Conservation (phyloP, 2,797 vertebrate genomes). For the Sorex maritimensis region DNA sequence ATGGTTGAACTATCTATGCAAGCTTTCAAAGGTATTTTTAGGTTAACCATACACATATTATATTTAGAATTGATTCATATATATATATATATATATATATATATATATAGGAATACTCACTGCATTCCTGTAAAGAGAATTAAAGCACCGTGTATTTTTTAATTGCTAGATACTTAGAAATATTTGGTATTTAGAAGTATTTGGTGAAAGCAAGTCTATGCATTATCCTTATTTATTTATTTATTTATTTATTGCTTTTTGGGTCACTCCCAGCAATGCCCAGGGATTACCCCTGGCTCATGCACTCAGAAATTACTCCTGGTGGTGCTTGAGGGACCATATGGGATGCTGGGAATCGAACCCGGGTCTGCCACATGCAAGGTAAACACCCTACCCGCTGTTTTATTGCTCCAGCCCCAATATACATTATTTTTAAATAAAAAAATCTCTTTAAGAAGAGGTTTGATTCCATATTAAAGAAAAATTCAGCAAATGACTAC, state of each 20-base stretch:
- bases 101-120: background rate
- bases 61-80: background rate
- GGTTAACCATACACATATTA: background rate
- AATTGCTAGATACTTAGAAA: background rate
- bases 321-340: too few species aligned
- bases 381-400: too few species aligned
- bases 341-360: too few species aligned
- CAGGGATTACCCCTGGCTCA: too few species aligned
- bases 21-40: background rate
- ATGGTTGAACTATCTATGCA: background rate
- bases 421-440: background rate
- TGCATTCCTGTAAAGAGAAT: background rate
- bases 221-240: background rate
- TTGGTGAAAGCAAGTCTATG: background rate
- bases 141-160: background rate
- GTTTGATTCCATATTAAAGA: background rate
- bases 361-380: too few species aligned
- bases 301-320: too few species aligned
- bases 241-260: too few species aligned
- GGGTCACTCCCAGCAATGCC: too few species aligned
- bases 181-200: background rate
- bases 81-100: background rate
- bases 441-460: background rate
- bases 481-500: background rate
- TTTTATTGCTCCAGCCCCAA: background rate